A percentile compares a stretch with the other conserved stretches of the same genome.
phyloP scores from a whole-genome alignment of 2,888 invertebrate species.

The Netelia melanura region DNA sequence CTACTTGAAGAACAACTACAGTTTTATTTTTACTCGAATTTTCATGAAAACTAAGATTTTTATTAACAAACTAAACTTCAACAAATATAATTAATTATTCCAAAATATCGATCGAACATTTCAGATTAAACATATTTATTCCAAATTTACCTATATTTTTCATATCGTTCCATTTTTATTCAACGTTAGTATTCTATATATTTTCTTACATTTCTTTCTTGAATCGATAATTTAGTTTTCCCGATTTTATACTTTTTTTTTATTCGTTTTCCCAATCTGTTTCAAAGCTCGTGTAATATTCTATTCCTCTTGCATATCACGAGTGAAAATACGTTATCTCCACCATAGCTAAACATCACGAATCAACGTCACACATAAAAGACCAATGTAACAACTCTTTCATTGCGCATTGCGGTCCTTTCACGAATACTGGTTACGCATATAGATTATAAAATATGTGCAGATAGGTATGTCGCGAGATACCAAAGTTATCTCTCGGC shows the following conservation, averaged over 20 bases:
- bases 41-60: neutral
- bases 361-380: conserved; percentile 6
- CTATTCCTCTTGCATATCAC: neutral
- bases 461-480: neutral
- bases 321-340: neutral
- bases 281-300: neutral
- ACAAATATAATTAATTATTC: too few species aligned
- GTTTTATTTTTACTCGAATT: neutral
- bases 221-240: too few species aligned
- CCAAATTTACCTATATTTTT: too few species aligned
- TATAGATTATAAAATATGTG: conserved; percentile 3
- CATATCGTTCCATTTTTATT: too few species aligned
- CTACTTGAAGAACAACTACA: neutral
- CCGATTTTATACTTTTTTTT: too few species aligned
- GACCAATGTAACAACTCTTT: conserved; percentile 28
- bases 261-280: too few species aligned
- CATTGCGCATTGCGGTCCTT: conserved; percentile 52
- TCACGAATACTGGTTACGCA: conserved; percentile 33
- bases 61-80: too few species aligned
- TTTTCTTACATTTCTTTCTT: too few species aligned
- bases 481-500: too few species aligned
- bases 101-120: too few species aligned
- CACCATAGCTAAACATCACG: neutral
- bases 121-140: too few species aligned
- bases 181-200: too few species aligned